Evolutionary conservation across 2,888 invertebrate genomes (phyloP).

Genomic region (Amphipyra berbera): DNA sequence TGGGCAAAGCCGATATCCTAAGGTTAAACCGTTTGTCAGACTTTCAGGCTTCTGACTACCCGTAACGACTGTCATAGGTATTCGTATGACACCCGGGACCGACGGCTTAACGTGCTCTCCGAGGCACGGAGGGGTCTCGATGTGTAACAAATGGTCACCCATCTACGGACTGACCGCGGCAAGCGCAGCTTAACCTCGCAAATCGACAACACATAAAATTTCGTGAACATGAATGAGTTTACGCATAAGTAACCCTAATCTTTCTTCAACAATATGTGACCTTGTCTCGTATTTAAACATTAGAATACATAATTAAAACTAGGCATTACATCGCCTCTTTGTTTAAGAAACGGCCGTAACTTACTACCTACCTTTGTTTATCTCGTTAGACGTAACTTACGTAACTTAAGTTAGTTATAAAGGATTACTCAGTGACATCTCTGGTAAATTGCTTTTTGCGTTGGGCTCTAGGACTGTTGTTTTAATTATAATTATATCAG

Average conservation of each 20-base stretch:
- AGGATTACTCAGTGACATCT: constrained; percentile 56
- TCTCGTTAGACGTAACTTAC: constrained; percentile 39
- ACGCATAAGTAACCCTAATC: constrained; percentile 27
- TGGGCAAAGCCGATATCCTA: too few relatives aligned
- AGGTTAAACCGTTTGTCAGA: too few relatives aligned
- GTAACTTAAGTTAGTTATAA: constrained; percentile 52
- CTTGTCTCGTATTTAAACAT: constrained; percentile 10
- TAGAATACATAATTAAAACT: constrained; percentile 25
- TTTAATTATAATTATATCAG: constrained; percentile 30
- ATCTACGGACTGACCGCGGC: too few relatives aligned
- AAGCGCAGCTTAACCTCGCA: too few relatives aligned
- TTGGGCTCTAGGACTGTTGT: constrained; percentile 12
- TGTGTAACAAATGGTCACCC: too few relatives aligned
- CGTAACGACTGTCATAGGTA: too few relatives aligned
- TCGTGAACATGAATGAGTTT: neutral
- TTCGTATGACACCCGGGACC: too few relatives aligned
- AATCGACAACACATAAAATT: too few relatives aligned
- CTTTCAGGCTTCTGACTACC: too few relatives aligned
- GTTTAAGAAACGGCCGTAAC: constrained; percentile 16
- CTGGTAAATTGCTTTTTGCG: constrained; percentile 57
- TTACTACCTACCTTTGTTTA: constrained; percentile 43
- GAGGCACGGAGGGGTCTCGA: too few relatives aligned
- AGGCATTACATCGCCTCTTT: constrained; percentile 29
- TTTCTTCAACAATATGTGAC: constrained; percentile 10
- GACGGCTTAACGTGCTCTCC: too few relatives aligned